Base-by-base conservation (phyloP, 2,888 invertebrate genomes). In the Amiota mariae region DNA sequence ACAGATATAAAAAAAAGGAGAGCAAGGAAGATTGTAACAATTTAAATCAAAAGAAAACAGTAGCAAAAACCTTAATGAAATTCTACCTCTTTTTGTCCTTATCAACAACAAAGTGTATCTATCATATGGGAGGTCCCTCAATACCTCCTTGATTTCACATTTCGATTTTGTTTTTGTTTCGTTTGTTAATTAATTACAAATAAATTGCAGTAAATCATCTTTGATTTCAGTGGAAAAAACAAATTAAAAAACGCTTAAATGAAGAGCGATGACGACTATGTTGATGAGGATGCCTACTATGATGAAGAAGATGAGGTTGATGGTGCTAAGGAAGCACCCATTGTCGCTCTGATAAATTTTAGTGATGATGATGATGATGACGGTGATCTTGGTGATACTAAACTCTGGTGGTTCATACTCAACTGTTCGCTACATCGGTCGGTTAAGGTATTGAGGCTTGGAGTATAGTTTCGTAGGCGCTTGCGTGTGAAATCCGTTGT, bases 201-300 rank as follows among this genome's bases (percentile, higher is more conserved):
- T 64, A 71, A 71, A 71, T 71, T 71, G 71, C 71, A 49, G 71
- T 71, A 71, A 71, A 71, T 71, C 71, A 64, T 71, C 51, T 64
- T 71, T 63, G 64, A 71, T 64, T 71, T 51, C 63, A 64, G 18
- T 63, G 71, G 64, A 71, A 71, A 84, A 84, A 80, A 85, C 83
- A 84, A 84, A 84, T 84, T 84, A 84, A 84, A 85, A 84, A 85
- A 80, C 85, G 85, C 86, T 84, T 85, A 84, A 80, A 71, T 63
- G 24, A 36, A 71, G 71, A 63, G 63, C 71, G 51, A 18, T 24
- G 63, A 46, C 24, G 24, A 46, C 63, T 36, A n/a, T 46, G 63
- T 18, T 8, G 48, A 48, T 18, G 18, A 20, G 3, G 13, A 13
- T 10, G 20, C 1, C 20, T 20, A 18, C 20, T 15, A 18, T 1